Percentiles rank a stretch among this genome's conserved stretches.
phyloP scores from a whole-genome alignment of 2,888 invertebrate genomes.

The Baronia brevicornis region DNA sequence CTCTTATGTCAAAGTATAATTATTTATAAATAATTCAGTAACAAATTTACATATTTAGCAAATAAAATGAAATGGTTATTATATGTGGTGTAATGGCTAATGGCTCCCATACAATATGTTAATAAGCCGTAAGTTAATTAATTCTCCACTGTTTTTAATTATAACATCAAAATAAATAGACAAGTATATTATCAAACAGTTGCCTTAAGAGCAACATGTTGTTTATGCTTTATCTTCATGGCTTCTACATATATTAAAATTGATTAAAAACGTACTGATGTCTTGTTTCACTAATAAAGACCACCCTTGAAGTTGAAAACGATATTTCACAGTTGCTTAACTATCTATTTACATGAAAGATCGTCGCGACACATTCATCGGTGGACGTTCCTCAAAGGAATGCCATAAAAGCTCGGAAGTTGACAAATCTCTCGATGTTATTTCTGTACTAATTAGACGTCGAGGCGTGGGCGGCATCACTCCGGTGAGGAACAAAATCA shows the following conservation, averaged over 20 bases:
- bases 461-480: constrained; percentile 50
- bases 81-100: too few relatives aligned
- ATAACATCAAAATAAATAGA: neutral
- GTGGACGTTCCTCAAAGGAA: constrained; percentile 55
- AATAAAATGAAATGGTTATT: too few relatives aligned
- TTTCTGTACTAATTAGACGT: constrained; percentile 72
- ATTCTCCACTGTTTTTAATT: too few relatives aligned
- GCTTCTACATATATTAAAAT: constrained; percentile 5
- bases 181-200: neutral
- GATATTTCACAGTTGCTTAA: constrained; percentile 62
- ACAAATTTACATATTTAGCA: too few relatives aligned
- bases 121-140: too few relatives aligned
- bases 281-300: constrained; percentile 25
- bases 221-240: constrained; percentile 6
- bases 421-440: constrained; percentile 69
- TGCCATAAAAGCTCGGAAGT: constrained; percentile 65
- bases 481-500: constrained; percentile 40
- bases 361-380: constrained; percentile 36
- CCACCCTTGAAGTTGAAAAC: constrained; percentile 51
- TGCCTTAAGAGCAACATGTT: constrained; percentile 1
- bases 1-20: too few relatives aligned
- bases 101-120: too few relatives aligned
- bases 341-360: constrained; percentile 57
- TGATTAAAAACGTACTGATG: constrained; percentile 15
- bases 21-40: too few relatives aligned